Percentiles rank a stretch among this genome's conserved stretches.
These are phyloP conservation scores for Trachymyrmex septentrionalis DNA, from an alignment of 1,140 invertebrate genomes.

Conservation along the genomic window DNA sequence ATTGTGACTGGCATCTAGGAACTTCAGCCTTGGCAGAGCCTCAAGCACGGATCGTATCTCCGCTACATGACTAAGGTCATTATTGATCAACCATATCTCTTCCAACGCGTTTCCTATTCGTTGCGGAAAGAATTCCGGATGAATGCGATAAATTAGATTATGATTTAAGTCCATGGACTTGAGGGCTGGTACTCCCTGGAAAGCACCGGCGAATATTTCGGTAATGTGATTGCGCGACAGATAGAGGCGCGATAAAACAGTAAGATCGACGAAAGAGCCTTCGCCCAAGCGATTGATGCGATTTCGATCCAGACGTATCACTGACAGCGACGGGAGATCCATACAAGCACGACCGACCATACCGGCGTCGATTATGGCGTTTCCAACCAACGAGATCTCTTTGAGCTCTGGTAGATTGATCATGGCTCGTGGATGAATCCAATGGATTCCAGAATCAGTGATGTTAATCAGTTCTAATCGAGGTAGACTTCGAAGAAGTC, in stretches of 20 bases:
- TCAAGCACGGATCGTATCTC: conserved; percentile 91
- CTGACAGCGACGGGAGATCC: conserved; percentile 91
- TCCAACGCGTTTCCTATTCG: conserved; percentile 90
- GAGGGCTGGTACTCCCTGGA: conserved; percentile 91
- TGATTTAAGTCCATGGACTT: conserved; percentile 92
- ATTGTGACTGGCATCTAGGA: conserved; percentile 93
- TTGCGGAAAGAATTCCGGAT: conserved; percentile 93
- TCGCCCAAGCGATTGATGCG: conserved; percentile 90
- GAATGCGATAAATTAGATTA: conserved; percentile 92
- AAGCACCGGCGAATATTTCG: conserved; percentile 92
- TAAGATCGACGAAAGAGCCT: conserved; percentile 93
- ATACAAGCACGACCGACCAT: conserved; percentile 92
- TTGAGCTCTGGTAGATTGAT: conserved; percentile 90
- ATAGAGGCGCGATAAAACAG: conserved; percentile 90
- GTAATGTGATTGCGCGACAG: conserved; percentile 92
- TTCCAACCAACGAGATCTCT: conserved; percentile 90
- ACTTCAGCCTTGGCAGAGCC: conserved; percentile 91
- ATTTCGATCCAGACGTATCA: conserved; percentile 91
- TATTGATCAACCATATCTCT: conserved; percentile 91
- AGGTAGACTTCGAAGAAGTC: conserved; percentile 91
- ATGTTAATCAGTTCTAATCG: conserved; percentile 92
- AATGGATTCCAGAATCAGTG: conserved; percentile 91
- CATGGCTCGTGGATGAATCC: conserved; percentile 92
- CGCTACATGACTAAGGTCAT: conserved; percentile 91
- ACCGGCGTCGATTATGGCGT: conserved; percentile 91